These are phyloP conservation scores for Seison nebaliae DNA, from an alignment of 1,140 invertebrate genomes.

Conservation along the genomic window DNA sequence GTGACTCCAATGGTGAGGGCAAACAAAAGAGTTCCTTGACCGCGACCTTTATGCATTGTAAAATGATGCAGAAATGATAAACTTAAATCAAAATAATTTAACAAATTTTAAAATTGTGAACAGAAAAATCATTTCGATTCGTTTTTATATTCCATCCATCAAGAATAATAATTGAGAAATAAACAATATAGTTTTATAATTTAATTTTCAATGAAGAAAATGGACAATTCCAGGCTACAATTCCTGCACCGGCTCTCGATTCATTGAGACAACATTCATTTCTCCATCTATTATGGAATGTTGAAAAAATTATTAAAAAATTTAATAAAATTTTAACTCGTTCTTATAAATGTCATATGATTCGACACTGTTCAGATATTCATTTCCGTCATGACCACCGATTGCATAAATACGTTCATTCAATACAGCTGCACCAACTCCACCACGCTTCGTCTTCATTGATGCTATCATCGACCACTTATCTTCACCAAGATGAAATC, in stretches of 20 bases:
- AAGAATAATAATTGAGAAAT: no score
- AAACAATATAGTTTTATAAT: no score
- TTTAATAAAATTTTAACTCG: constrained; percentile 2
- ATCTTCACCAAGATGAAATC: constrained; percentile 1
- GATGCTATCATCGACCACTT: constrained; percentile 6
- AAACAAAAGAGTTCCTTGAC: no score
- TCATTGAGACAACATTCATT: constrained; percentile 92
- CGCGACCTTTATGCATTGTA: no score
- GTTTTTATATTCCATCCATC: no score
- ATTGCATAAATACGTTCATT: constrained; percentile 7
- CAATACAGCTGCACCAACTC: constrained; percentile 5
- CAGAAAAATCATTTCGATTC: no score
- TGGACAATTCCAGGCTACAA: constrained; percentile 61
- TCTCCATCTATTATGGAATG: constrained; percentile 88
- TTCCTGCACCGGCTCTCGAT: constrained; percentile 72
- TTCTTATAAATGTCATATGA: constrained; percentile 6
- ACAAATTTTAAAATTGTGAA: no score
- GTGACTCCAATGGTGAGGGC: no score
- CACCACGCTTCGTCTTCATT: constrained; percentile 8
- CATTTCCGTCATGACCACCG: constrained; percentile 4
- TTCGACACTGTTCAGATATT: constrained; percentile 5
- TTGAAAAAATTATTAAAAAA: no score
- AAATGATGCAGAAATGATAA: no score
- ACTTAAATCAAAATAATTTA: no score
- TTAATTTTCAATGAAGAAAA: no score